Evolutionary conservation across 2,113 vertebrate species (phyloP).

Genomic region (Motacilla tschutschensis): DNA sequence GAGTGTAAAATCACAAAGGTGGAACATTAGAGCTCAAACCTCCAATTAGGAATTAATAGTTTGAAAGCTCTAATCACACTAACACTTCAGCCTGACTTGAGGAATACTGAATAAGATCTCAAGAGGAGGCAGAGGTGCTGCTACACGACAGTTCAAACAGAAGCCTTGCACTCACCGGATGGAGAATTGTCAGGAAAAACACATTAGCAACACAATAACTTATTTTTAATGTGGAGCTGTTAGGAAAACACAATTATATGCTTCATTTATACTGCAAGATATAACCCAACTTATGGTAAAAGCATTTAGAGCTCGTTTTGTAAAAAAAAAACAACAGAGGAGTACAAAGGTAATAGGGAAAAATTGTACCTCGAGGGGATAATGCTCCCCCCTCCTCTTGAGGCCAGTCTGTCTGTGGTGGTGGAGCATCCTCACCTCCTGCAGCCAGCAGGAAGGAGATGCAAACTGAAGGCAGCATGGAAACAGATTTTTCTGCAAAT

Average conservation of each 20-base stretch:
- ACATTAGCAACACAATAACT: slow-evolving; percentile 46
- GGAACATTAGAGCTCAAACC: background rate
- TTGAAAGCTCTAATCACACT: background rate
- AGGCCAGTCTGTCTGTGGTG: background rate
- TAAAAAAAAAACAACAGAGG: background rate
- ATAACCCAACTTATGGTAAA: background rate
- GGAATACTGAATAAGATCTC: background rate
- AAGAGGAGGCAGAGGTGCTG: background rate
- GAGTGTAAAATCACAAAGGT: background rate
- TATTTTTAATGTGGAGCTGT: slow-evolving; percentile 54
- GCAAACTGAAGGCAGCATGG: background rate
- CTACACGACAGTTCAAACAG: background rate
- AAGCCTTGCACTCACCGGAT: background rate
- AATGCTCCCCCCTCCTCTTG: background rate
- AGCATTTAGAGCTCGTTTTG: background rate
- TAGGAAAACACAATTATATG: slow-evolving; percentile 69
- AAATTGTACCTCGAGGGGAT: background rate
- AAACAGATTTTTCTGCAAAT: background rate
- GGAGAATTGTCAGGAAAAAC: slow-evolving; percentile 45
- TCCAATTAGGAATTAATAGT: slow-evolving; percentile 1
- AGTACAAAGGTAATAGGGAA: background rate
- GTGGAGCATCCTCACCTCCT: background rate
- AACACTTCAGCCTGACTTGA: background rate
- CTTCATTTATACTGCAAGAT: slow-evolving; percentile 56
- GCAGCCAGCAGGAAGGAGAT: background rate